Percentiles rank a stretch among this genome's conserved stretches.
Conservation (phyloP, 2,113 vertebrate species). For the Apodemus speciosus region DNA sequence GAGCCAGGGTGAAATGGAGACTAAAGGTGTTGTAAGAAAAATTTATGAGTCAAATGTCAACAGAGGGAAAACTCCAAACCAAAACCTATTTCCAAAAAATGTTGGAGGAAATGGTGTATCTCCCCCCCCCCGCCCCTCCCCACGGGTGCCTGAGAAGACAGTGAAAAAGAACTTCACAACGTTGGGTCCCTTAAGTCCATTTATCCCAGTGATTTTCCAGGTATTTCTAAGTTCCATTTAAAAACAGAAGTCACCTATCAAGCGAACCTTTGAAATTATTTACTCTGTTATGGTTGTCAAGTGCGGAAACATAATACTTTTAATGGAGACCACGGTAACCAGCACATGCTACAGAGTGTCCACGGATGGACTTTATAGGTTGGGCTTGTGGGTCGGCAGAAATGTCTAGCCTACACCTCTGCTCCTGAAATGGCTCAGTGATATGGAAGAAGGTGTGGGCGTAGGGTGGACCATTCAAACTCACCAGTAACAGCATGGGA, state of each 20-base stretch:
- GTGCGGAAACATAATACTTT: conserved; percentile 83
- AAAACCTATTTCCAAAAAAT: conserved; percentile 73
- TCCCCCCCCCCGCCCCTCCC: no score
- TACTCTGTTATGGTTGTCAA: conserved; percentile 83
- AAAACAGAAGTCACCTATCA: conserved; percentile 83
- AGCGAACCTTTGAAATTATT: conserved; percentile 84
- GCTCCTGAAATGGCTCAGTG: conserved; percentile 76
- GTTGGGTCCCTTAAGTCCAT: conserved; percentile 71
- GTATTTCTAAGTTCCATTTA: conserved; percentile 77
- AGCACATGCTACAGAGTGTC: conserved; percentile 81
- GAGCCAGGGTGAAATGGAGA: not conserved
- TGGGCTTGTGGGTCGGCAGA: conserved; percentile 75
- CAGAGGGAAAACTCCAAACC: conserved; percentile 63
- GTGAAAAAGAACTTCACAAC: conserved; percentile 61
- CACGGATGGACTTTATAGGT: conserved; percentile 79
- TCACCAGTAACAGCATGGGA: conserved; percentile 51
- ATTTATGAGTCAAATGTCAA: conserved; percentile 63
- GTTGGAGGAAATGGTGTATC: conserved; percentile 48
- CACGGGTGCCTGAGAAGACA: conserved; percentile 69
- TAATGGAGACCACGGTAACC: conserved; percentile 82
- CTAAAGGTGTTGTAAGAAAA: conserved; percentile 61
- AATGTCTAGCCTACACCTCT: conserved; percentile 75
- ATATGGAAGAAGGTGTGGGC: conserved; percentile 55
- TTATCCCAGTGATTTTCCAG: conserved; percentile 80
- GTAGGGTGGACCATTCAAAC: conserved; percentile 55